Conservation (phyloP, 2,888 invertebrate species). For the Troides helena region DNA sequence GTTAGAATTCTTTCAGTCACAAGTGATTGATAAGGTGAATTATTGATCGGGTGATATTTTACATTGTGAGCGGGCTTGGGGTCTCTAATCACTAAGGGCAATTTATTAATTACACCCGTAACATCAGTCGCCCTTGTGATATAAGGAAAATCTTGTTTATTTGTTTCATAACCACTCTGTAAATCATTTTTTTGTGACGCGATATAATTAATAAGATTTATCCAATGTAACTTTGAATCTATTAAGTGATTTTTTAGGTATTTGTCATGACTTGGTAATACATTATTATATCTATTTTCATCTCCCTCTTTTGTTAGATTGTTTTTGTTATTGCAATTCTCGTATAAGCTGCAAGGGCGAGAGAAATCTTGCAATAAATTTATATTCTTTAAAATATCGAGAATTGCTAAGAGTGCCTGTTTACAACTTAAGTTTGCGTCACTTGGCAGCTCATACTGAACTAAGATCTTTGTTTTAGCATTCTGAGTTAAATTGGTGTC, state of each 20-base stretch:
- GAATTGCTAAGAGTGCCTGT: constrained; percentile 13
- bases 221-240: background rate
- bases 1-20: constrained; percentile 7
- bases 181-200: background rate
- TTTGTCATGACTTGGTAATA: no score
- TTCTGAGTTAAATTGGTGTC: constrained; percentile 3
- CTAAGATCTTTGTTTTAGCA: constrained; percentile 18
- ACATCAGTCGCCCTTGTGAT: background rate
- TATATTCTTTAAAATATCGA: constrained; percentile 11
- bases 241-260: background rate
- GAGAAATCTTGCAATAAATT: background rate
- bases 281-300: background rate
- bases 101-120: background rate
- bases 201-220: background rate
- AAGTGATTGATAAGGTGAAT: constrained; percentile 5
- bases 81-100: background rate
- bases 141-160: background rate
- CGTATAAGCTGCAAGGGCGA: background rate
- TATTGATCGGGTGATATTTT: background rate
- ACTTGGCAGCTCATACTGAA: constrained; percentile 21
- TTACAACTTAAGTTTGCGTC: constrained; percentile 12
- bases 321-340: background rate
- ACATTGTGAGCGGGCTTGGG: background rate
- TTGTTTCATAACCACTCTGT: background rate
- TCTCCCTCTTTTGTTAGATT: background rate